These are phyloP conservation scores for Oscheius sp. DNA, from an alignment of 2,888 invertebrate species.

Conservation along the genomic window DNA sequence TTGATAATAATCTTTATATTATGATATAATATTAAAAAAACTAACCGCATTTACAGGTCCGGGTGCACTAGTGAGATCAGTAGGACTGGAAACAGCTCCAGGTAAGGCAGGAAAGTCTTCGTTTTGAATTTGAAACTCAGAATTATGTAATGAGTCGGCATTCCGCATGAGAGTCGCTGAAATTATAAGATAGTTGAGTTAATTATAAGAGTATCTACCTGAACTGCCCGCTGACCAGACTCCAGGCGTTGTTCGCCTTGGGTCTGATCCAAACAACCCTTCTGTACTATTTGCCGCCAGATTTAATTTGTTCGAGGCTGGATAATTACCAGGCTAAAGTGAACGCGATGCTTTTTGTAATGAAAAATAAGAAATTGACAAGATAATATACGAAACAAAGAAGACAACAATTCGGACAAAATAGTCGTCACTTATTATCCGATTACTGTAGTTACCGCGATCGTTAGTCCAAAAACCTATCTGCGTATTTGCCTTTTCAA, in stretches of 20 bases:
- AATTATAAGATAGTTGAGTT: too few species aligned
- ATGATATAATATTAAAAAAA: neutral
- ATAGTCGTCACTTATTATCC: too few species aligned
- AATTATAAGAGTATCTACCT: neutral
- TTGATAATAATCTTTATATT: neutral
- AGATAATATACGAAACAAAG: too few species aligned
- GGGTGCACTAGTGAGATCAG: constrained; percentile 14
- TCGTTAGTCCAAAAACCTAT: too few species aligned
- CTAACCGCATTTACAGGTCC: neutral
- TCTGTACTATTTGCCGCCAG: neutral
- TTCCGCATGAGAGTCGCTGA: constrained; percentile 65
- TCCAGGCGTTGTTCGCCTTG: neutral
- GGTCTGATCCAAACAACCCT: neutral
- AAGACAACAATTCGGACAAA: too few species aligned
- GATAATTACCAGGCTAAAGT: too few species aligned
- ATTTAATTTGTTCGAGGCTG: neutral
- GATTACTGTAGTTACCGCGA: too few species aligned
- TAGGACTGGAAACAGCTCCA: constrained; percentile 74
- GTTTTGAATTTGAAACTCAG: constrained; percentile 83
- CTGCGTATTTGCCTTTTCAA: too few species aligned
- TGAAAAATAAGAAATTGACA: too few species aligned
- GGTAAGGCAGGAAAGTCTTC: constrained; percentile 99
- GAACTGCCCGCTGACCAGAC: neutral
- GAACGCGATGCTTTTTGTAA: too few species aligned
- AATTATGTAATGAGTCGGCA: constrained; percentile 48